Percentiles rank a stretch among this genome's conserved stretches.
Evolutionary conservation across 2,888 invertebrate species (phyloP).

Genomic region (Trimorus sp.): DNA sequence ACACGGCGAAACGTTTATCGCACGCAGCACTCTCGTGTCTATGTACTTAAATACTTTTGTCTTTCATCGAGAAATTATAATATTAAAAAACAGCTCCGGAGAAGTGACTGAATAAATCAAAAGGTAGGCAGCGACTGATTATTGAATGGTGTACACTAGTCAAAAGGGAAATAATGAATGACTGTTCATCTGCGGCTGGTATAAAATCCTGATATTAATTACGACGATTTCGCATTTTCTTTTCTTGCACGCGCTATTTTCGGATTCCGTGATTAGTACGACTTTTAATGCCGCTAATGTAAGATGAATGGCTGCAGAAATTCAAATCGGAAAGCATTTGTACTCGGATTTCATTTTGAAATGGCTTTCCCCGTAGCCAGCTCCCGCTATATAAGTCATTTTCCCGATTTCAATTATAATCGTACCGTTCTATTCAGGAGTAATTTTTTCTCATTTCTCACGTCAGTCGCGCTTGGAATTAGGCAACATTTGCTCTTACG

Average conservation of each 20-base stretch:
- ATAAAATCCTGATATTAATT: slow-evolving; percentile 45
- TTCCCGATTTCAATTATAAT: slow-evolving; percentile 48
- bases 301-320: slow-evolving; percentile 23
- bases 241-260: slow-evolving; percentile 1
- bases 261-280: slow-evolving; percentile 11
- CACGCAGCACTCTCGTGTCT: slow-evolving; percentile 49
- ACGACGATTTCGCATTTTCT: slow-evolving; percentile 12
- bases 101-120: slow-evolving; percentile 28
- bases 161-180: slow-evolving; percentile 46
- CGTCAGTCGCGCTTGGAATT: slow-evolving; percentile 49
- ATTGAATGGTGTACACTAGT: slow-evolving; percentile 36
- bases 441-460: slow-evolving; percentile 37
- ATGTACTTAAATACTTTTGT: slow-evolving; percentile 45
- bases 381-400: slow-evolving; percentile 29
- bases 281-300: slow-evolving; percentile 6
- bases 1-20: slow-evolving; percentile 65
- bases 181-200: slow-evolving; percentile 10
- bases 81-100: slow-evolving; percentile 27
- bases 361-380: slow-evolving; percentile 9
- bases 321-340: slow-evolving; percentile 21
- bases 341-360: slow-evolving; percentile 13
- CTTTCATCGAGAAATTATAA: slow-evolving; percentile 37
- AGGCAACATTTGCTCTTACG: slow-evolving; percentile 61
- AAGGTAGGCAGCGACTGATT: slow-evolving; percentile 15
- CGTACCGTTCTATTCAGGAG: slow-evolving; percentile 28